Conservation (phyloP, 1,140 invertebrate species). For the Drosophila gunungcola region DNA sequence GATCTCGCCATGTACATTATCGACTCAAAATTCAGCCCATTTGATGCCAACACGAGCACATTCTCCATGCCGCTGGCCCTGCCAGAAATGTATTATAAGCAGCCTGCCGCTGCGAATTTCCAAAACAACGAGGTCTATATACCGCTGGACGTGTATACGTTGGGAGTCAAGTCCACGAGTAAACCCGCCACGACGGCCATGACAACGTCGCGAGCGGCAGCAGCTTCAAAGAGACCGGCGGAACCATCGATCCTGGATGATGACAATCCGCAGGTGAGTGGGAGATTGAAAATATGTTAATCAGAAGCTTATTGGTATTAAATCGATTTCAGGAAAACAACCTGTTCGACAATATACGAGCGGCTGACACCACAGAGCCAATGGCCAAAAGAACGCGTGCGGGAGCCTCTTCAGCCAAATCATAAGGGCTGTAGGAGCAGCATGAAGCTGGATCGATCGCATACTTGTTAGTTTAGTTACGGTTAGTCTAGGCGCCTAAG, state of each 20-base stretch:
- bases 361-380: slow-evolving; percentile 70
- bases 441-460: slow-evolving; percentile 22
- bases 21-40: slow-evolving; percentile 85
- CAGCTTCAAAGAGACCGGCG: slow-evolving; percentile 51
- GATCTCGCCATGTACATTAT: slow-evolving; percentile 96
- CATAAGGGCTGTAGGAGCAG: slow-evolving; percentile 29
- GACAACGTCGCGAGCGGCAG: slow-evolving; percentile 29
- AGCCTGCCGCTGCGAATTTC: slow-evolving; percentile 60
- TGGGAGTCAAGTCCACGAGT: slow-evolving; percentile 52
- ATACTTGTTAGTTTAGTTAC: slow-evolving; percentile 73
- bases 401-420: slow-evolving; percentile 63
- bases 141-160: slow-evolving; percentile 73
- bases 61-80: slow-evolving; percentile 74
- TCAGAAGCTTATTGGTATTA: background rate
- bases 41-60: slow-evolving; percentile 64
- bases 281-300: too few species aligned
- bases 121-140: slow-evolving; percentile 79
- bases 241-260: slow-evolving; percentile 55
- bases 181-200: slow-evolving; percentile 48
- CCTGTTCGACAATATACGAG: slow-evolving; percentile 70
- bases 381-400: slow-evolving; percentile 69
- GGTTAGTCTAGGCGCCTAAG: slow-evolving; percentile 71
- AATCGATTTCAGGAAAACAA: slow-evolving; percentile 55
- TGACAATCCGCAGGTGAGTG: slow-evolving; percentile 60
- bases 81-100: slow-evolving; percentile 82